phyloP scores from a whole-genome alignment of 2,113 vertebrate genomes.

The Merops nubicus region DNA sequence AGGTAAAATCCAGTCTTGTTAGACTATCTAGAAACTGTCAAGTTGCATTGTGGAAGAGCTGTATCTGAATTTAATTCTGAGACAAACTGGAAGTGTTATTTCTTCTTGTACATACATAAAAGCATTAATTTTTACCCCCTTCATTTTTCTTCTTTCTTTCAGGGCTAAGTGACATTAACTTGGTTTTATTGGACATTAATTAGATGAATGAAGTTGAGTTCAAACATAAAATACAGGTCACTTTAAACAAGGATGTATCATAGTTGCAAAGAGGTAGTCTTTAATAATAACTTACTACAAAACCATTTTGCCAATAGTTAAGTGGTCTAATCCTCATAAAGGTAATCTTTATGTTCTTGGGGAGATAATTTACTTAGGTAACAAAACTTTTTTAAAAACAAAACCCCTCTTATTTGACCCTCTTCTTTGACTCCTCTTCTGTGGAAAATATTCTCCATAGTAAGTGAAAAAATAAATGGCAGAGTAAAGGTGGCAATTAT shows the following conservation, averaged over 20 bases:
- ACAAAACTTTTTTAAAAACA: not conserved
- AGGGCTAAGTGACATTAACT: not conserved
- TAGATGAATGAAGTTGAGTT: not conserved
- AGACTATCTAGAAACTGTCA: not conserved
- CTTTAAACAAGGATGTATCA: not conserved
- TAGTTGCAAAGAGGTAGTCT: not conserved
- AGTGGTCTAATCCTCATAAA: not conserved
- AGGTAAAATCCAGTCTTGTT: not conserved
- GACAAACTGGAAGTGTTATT: not conserved
- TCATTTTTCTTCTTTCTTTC: not conserved
- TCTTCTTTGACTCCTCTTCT: not conserved
- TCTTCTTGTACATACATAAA: not conserved
- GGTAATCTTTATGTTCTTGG: not conserved
- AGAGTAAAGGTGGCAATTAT: not conserved
- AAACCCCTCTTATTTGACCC: not conserved
- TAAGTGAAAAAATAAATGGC: not conserved
- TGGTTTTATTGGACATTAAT: not conserved
- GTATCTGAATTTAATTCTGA: not conserved
- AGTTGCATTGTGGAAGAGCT: not conserved
- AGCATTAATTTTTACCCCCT: not conserved
- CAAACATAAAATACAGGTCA: not conserved
- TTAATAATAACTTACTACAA: not conserved
- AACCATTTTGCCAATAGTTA: not conserved
- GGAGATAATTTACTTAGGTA: not conserved
- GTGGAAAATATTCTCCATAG: not conserved